Conservation (phyloP, 2,888 invertebrate species). For the Drosophila nr. perissopoda region DNA sequence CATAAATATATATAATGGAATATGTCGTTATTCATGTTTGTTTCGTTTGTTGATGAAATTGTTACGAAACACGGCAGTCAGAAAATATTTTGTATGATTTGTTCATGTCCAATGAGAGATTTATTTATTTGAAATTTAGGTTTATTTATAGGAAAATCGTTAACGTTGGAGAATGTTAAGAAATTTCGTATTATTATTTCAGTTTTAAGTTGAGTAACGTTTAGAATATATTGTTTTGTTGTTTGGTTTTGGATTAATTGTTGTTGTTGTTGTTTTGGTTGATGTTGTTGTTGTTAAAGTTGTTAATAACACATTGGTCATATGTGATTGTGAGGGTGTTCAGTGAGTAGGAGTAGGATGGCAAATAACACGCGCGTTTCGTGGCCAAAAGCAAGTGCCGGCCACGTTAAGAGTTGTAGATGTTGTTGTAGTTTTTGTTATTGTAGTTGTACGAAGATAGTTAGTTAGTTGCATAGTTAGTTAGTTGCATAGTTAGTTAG, state of each 20-base stretch:
- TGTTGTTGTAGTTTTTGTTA: constrained; percentile 20
- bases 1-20: constrained; percentile 9
- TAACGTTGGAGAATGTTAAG: constrained; percentile 34
- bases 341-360: constrained; percentile 30
- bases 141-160: constrained; percentile 34
- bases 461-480: constrained; percentile 49
- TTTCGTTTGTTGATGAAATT: constrained; percentile 24
- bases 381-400: constrained; percentile 14
- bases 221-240: constrained; percentile 12
- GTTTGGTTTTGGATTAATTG: constrained; percentile 13
- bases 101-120: constrained; percentile 24
- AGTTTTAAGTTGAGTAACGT: constrained; percentile 11
- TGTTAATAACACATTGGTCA: constrained; percentile 23
- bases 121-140: constrained; percentile 24
- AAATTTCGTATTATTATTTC: constrained; percentile 16
- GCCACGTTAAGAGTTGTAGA: constrained; percentile 25
- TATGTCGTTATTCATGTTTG: constrained; percentile 27
- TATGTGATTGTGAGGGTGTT: constrained; percentile 24
- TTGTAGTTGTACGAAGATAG: constrained; percentile 42
- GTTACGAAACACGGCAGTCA: constrained; percentile 28
- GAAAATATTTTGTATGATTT: constrained; percentile 22
- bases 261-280: constrained; percentile 8
- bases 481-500: constrained; percentile 45
- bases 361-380: constrained; percentile 46
- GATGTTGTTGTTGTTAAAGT: constrained; percentile 21